A percentile compares a stretch with the other conserved stretches of the same genome.
Conservation (phyloP, 2,888 invertebrate species). For the Andrena marginata region DNA sequence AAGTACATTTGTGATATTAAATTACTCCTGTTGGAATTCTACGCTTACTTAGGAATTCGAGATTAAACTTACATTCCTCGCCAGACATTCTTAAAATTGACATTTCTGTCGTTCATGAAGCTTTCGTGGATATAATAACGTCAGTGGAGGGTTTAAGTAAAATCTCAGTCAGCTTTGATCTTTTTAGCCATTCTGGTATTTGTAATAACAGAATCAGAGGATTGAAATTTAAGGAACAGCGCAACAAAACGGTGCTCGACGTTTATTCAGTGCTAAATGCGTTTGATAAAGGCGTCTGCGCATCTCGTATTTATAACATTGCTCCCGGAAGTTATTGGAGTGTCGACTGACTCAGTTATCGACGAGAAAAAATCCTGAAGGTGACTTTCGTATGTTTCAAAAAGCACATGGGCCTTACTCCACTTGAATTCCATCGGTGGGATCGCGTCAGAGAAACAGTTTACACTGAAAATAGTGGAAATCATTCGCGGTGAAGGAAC, state of each 20-base stretch:
- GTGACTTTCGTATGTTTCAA: background rate
- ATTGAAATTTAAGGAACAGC: background rate
- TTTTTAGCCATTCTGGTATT: too few species aligned
- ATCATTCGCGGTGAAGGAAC: background rate
- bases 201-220: too few species aligned
- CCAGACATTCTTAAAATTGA: too few species aligned
- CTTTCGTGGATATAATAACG: too few species aligned
- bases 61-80: too few species aligned
- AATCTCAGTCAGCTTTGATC: too few species aligned
- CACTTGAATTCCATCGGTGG: background rate
- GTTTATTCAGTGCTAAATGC: background rate
- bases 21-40: too few species aligned
- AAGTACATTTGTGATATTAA: too few species aligned
- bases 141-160: too few species aligned
- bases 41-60: too few species aligned
- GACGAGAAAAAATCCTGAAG: background rate
- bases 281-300: background rate
- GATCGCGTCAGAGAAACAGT: background rate
- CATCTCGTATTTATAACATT: background rate
- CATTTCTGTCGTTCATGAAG: too few species aligned
- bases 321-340: background rate
- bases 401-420: background rate
- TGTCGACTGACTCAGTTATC: constrained; percentile 8
- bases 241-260: background rate
- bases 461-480: background rate